Percentiles rank a stretch among this genome's conserved stretches.
phyloP scores from a whole-genome alignment of 2,797 vertebrate species.

The Argentina silus region DNA sequence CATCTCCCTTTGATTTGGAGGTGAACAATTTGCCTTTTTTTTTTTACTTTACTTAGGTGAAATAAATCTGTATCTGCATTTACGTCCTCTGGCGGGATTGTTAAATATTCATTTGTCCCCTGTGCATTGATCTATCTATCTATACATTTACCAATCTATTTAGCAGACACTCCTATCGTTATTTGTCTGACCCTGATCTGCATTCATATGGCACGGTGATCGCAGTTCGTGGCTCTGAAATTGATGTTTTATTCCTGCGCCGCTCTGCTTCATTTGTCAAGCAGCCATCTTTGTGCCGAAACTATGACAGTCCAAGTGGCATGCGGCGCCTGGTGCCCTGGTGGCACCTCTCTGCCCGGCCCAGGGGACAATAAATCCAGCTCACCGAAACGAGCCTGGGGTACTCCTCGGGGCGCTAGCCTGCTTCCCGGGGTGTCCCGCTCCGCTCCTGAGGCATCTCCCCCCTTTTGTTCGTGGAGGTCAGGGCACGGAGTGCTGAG shows the following conservation, averaged over 20 bases:
- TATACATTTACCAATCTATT: constrained; percentile 53
- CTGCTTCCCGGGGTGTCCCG: constrained; percentile 81
- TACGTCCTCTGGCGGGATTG: constrained; percentile 70
- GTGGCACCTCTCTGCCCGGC: constrained; percentile 64
- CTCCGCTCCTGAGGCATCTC: constrained; percentile 83
- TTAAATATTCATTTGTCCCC: constrained; percentile 80
- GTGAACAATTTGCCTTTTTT: constrained; percentile 80
- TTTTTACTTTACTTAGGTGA: constrained; percentile 77
- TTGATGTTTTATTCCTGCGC: constrained; percentile 61
- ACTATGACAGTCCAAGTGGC: constrained; percentile 77
- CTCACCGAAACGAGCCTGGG: constrained; percentile 69
- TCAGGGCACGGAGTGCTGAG: constrained; percentile 87
- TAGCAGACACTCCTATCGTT: constrained; percentile 67
- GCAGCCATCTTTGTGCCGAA: constrained; percentile 69
- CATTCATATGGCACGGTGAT: constrained; percentile 65
- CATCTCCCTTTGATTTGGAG: constrained; percentile 85
- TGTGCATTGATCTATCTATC: constrained; percentile 52
- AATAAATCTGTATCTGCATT: constrained; percentile 78
- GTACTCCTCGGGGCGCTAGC: constrained; percentile 74
- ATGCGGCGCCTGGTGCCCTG: constrained; percentile 64
- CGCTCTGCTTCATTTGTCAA: constrained; percentile 60
- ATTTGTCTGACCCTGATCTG: constrained; percentile 73
- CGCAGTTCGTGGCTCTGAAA: constrained; percentile 57
- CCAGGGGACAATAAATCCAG: constrained; percentile 77
- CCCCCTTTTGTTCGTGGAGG: constrained; percentile 86